phyloP scores from a whole-genome alignment of 2,113 vertebrate species.

The Macaca nemestrina region DNA sequence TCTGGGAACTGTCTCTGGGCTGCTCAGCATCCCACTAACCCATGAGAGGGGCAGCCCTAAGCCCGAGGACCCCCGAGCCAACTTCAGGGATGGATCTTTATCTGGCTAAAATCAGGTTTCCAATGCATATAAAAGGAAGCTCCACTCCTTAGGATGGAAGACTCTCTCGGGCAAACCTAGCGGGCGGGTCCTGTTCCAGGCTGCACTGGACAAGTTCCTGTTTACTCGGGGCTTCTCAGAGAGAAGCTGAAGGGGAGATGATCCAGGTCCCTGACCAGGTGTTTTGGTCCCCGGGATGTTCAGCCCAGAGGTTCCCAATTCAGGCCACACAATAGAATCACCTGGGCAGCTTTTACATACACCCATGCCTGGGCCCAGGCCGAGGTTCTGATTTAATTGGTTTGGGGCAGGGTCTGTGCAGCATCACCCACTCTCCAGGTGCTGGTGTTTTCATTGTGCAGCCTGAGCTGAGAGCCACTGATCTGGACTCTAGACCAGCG shows the following conservation, averaged over 20 bases:
- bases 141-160: not conserved
- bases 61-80: not conserved
- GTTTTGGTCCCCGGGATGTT: not conserved
- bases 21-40: not conserved
- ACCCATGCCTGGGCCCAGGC: not conserved
- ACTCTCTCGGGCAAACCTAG: not conserved
- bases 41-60: not conserved
- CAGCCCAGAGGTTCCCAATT: not conserved
- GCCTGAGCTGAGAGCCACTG: not conserved
- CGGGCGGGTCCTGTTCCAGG: not conserved
- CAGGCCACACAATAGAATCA: not conserved
- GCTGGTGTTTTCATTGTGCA: not conserved
- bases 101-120: not conserved
- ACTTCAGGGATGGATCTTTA: not conserved
- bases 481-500: not conserved
- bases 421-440: not conserved
- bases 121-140: not conserved
- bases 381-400: not conserved
- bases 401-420: too few relatives aligned
- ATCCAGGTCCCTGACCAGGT: not conserved
- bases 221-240: conserved; percentile 13
- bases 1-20: not conserved
- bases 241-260: not conserved
- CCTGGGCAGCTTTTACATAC: not conserved
- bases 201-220: not conserved